Percentiles rank a stretch among this genome's conserved stretches.
phyloP scores from a whole-genome alignment of 2,888 invertebrate species.

The Drosophila emarginata region DNA sequence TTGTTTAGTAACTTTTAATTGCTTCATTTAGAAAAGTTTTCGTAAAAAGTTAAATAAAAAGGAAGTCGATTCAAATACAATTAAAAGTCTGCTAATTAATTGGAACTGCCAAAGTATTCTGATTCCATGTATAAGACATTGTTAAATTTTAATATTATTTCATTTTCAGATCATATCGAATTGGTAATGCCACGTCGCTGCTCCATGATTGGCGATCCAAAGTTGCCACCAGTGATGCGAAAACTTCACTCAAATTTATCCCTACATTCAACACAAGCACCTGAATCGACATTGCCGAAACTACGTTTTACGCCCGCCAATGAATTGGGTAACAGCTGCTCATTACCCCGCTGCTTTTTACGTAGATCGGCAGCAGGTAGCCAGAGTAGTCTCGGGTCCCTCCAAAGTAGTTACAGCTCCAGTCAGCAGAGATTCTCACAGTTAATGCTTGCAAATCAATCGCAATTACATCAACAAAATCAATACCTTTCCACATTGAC shows the following conservation, averaged over 20 bases:
- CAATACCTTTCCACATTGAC: conserved; percentile 66
- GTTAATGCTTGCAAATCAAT: conserved; percentile 53
- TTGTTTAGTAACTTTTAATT: no score
- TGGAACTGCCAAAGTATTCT: no score
- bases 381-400: conserved; percentile 63
- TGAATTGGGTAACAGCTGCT: conserved; percentile 75
- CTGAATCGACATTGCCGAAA: conserved; percentile 49
- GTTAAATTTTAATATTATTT: not conserved
- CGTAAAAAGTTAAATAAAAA: no score
- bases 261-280: conserved; percentile 67
- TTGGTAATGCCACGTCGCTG: conserved; percentile 66
- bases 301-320: conserved; percentile 16
- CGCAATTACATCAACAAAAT: conserved; percentile 57
- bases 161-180: conserved; percentile 50
- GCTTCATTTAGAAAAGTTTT: no score
- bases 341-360: conserved; percentile 81
- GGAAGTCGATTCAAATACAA: no score
- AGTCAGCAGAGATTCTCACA: conserved; percentile 61
- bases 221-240: conserved; percentile 47
- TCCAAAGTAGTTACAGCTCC: conserved; percentile 57
- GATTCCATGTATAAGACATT: not conserved
- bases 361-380: conserved; percentile 72
- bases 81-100: no score
- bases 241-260: conserved; percentile 80
- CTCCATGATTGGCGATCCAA: conserved; percentile 75